These are phyloP conservation scores for Pipistrellus pygmaeus DNA, from an alignment of 2,797 vertebrate species.

Conservation along the genomic window DNA sequence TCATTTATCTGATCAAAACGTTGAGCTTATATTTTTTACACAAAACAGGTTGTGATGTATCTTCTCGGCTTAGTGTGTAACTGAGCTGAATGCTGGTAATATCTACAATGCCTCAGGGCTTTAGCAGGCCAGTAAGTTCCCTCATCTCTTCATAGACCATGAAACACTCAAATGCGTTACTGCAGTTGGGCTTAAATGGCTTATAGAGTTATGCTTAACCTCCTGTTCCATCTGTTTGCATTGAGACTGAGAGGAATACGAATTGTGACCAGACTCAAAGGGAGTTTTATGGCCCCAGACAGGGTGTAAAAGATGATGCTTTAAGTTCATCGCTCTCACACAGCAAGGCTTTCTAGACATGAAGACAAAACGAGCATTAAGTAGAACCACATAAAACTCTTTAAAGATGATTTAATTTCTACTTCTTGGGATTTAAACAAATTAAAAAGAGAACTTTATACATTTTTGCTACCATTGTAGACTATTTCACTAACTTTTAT, in stretches of 20 bases:
- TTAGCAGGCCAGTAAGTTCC: neutral
- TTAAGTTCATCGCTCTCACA: neutral
- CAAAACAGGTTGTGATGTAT: neutral
- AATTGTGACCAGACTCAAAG: neutral
- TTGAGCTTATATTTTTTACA: neutral
- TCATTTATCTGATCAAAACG: neutral
- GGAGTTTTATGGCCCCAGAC: neutral
- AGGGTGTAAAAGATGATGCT: neutral
- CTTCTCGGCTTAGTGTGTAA: neutral
- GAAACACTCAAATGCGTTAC: neutral
- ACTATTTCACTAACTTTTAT: slow-evolving; percentile 56
- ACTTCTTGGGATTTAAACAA: slow-evolving; percentile 10
- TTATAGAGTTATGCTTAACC: neutral
- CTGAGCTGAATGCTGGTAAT: neutral
- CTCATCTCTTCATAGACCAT: neutral
- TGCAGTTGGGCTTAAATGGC: neutral
- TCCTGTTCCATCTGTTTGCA: neutral
- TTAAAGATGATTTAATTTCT: slow-evolving; percentile 46
- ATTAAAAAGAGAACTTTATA: slow-evolving; percentile 28
- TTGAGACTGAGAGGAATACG: neutral
- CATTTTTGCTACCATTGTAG: slow-evolving; percentile 48
- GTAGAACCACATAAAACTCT: neutral
- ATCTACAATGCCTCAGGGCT: neutral
- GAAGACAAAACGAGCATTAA: slow-evolving; percentile 29
- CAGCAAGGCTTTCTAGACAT: neutral